phyloP scores from a whole-genome alignment of 2,797 vertebrate species.

The Catostomus latipinnis region DNA sequence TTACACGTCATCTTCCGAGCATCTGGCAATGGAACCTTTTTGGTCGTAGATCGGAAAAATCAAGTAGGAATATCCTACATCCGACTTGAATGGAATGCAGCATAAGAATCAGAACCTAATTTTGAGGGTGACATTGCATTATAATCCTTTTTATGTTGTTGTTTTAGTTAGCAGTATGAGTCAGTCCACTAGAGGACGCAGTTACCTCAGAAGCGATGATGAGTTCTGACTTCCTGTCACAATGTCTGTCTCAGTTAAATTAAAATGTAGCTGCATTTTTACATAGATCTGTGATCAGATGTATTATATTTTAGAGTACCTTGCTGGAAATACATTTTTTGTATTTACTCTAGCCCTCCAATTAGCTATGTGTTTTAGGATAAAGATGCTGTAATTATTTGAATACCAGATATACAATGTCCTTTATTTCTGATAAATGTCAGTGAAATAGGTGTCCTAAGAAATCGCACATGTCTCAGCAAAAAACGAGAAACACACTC shows the following conservation, averaged over 20 bases:
- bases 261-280: background rate
- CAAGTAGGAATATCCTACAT: no score
- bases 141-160: background rate
- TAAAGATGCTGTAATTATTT: no score
- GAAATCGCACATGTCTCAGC: background rate
- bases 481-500: background rate
- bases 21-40: no score
- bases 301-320: no score
- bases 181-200: constrained; percentile 18
- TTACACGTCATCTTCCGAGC: no score
- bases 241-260: background rate
- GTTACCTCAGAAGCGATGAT: background rate
- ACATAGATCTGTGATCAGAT: no score
- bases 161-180: background rate
- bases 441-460: background rate
- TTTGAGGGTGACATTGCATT: background rate
- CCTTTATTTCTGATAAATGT: background rate
- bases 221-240: background rate
- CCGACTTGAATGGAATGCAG: no score
- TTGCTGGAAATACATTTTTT: background rate
- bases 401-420: no score
- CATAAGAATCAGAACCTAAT: background rate
- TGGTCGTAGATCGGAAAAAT: no score
- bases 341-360: background rate
- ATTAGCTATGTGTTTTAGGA: background rate